A percentile compares a stretch with the other conserved stretches of the same genome.
phyloP scores from a whole-genome alignment of 2,113 vertebrate genomes.

The Tachuris rubrigastra region DNA sequence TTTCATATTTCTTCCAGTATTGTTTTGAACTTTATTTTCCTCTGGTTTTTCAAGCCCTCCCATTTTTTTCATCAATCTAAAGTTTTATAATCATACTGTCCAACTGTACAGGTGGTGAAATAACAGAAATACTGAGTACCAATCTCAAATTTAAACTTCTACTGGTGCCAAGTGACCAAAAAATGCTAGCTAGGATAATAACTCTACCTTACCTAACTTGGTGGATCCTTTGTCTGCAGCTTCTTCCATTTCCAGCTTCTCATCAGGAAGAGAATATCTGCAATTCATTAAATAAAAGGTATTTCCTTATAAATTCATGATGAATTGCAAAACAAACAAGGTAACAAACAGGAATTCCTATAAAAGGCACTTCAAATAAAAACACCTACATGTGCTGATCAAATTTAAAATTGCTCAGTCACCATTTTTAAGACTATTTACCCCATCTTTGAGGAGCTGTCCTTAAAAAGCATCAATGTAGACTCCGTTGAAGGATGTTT shows the following conservation, averaged over 20 bases:
- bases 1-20: not conserved
- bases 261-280: slow-evolving; percentile 75
- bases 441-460: slow-evolving; percentile 88
- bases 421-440: slow-evolving; percentile 38
- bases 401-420: not conserved
- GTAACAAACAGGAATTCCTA: not conserved
- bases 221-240: slow-evolving; percentile 60
- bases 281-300: not conserved
- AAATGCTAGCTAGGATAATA: not conserved
- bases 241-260: slow-evolving; percentile 77
- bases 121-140: not conserved
- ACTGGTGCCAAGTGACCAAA: not conserved
- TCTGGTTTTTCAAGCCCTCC: not conserved
- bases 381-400: not conserved
- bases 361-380: not conserved
- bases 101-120: not conserved
- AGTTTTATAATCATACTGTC: not conserved
- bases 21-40: not conserved
- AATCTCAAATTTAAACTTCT: not conserved
- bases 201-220: slow-evolving; percentile 72
- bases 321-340: not conserved
- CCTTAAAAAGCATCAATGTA: slow-evolving; percentile 89
- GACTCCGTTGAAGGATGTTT: slow-evolving; percentile 81
- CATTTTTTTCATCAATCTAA: not conserved
- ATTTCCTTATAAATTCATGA: not conserved